phyloP scores from a whole-genome alignment of 2,888 invertebrate species.

The Plebejus argus region DNA sequence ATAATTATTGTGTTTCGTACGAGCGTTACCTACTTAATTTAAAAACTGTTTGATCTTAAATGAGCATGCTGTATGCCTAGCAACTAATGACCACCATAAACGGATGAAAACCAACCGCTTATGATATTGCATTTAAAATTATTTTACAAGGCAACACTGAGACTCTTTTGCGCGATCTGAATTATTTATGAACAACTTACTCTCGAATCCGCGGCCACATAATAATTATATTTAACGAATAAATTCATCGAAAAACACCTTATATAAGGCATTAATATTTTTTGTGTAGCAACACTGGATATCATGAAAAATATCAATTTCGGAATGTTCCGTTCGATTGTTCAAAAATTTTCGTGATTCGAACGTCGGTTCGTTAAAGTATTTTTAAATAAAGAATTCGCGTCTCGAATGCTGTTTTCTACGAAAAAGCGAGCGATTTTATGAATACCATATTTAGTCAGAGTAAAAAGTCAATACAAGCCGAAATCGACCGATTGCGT shows the following conservation, averaged over 20 bases:
- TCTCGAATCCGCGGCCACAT: conserved; percentile 55
- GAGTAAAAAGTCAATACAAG: conserved; percentile 41
- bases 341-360: conserved; percentile 36
- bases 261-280: conserved; percentile 73
- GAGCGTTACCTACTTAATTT: conserved; percentile 52
- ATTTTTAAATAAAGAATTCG: conserved; percentile 39
- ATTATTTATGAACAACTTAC: conserved; percentile 76
- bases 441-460: conserved; percentile 58
- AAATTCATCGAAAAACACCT: conserved; percentile 74
- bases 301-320: conserved; percentile 40
- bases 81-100: conserved; percentile 55
- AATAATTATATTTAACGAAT: conserved; percentile 70
- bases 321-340: conserved; percentile 39
- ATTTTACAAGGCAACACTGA: conserved; percentile 38
- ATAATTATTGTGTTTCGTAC: conserved; percentile 62
- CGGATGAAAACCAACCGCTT: conserved; percentile 40
- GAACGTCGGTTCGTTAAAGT: conserved; percentile 36
- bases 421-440: conserved; percentile 53
- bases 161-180: conserved; percentile 47
- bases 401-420: conserved; percentile 45
- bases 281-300: conserved; percentile 45
- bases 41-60: conserved; percentile 49
- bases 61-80: conserved; percentile 38
- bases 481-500: conserved; percentile 49
- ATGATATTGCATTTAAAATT: conserved; percentile 37